Percentiles rank a stretch among this genome's conserved stretches.
Conservation (phyloP, 2,113 vertebrate genomes). For the Pantherophis guttatus region DNA sequence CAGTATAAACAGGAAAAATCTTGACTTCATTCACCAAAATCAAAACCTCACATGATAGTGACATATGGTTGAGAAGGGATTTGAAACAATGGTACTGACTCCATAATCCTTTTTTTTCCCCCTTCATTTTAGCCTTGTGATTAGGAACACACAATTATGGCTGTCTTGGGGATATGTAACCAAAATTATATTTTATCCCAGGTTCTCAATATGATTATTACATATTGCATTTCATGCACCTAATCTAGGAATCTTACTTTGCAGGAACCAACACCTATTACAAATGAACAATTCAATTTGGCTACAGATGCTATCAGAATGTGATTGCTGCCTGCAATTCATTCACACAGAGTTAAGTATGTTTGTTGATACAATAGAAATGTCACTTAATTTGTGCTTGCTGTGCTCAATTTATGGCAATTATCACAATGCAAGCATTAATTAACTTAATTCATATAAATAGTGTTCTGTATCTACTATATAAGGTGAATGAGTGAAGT, state of each 20-base stretch:
- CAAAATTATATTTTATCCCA: neutral
- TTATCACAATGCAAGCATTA: constrained; percentile 17
- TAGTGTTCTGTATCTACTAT: neutral
- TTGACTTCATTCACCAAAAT: neutral
- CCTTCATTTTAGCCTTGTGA: neutral
- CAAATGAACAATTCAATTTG: neutral
- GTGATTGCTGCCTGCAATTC: constrained; percentile 2
- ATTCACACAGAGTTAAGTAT: neutral
- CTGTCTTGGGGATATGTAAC: neutral
- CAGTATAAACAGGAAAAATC: neutral
- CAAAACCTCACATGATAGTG: neutral
- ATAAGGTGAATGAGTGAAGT: constrained; percentile 16
- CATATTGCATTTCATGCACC: neutral
- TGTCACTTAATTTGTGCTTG: constrained; percentile 23
- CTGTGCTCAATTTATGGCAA: constrained; percentile 18
- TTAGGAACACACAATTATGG: neutral
- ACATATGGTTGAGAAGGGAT: neutral
- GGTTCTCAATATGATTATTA: neutral
- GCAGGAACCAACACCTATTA: neutral
- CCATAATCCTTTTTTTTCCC: neutral
- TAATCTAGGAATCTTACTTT: neutral
- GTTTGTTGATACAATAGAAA: constrained; percentile 24
- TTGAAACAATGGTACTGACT: neutral
- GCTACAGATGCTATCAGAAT: constrained; percentile 2
- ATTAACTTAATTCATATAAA: constrained; percentile 20